These are phyloP conservation scores for Corythaeola cristata DNA, from an alignment of 2,113 vertebrate genomes.

Conservation along the genomic window DNA sequence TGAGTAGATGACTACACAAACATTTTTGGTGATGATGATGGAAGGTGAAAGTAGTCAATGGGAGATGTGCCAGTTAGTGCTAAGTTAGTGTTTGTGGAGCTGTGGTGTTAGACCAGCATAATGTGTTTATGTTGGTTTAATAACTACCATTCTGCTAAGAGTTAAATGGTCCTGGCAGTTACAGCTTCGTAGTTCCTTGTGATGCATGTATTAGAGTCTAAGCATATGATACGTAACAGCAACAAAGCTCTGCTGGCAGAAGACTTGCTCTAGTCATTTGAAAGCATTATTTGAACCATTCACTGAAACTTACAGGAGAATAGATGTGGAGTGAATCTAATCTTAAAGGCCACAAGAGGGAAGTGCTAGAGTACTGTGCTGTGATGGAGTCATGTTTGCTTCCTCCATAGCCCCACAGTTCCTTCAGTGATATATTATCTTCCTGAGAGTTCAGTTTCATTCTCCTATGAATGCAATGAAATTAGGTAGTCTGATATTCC, in stretches of 20 bases:
- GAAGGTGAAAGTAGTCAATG: neutral
- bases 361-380: neutral
- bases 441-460: neutral
- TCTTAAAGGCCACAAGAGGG: neutral
- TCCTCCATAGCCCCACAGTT: neutral
- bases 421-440: neutral
- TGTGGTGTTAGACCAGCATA: neutral
- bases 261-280: neutral
- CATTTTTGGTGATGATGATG: neutral
- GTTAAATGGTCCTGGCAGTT: neutral
- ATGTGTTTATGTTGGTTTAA: neutral
- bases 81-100: neutral
- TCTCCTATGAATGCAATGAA: neutral
- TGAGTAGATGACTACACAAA: neutral
- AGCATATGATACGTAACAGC: neutral
- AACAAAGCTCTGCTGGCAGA: neutral
- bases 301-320: neutral
- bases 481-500: neutral
- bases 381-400: neutral
- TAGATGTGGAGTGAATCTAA: neutral
- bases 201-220: neutral
- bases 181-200: neutral
- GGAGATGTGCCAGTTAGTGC: neutral
- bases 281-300: neutral
- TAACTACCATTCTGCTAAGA: neutral